These are phyloP conservation scores for Nannoperca australis DNA, from an alignment of 2,797 vertebrate genomes.

Conservation along the genomic window DNA sequence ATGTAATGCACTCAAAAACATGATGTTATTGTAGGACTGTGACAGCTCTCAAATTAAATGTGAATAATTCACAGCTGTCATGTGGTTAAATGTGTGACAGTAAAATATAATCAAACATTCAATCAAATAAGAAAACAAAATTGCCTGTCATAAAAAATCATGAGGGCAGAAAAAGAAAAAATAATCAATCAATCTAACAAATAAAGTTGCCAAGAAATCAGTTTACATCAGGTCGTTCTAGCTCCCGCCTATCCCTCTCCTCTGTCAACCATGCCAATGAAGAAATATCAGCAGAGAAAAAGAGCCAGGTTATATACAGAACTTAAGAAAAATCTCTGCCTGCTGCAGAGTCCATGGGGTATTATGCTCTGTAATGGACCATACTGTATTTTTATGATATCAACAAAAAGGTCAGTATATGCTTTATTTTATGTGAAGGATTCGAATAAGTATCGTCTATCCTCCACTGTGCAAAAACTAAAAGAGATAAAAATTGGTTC, in stretches of 20 bases:
- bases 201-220: conserved; percentile 78
- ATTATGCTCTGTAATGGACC: conserved; percentile 73
- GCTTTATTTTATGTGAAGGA: conserved; percentile 76
- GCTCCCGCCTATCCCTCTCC: conserved; percentile 58
- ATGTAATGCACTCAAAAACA: conserved; percentile 58
- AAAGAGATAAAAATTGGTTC: conserved; percentile 82
- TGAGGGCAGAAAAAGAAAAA: conserved; percentile 68
- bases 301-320: conserved; percentile 62
- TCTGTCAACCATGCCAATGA: conserved; percentile 60
- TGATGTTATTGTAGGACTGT: conserved; percentile 58
- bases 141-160: conserved; percentile 78
- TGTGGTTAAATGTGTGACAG: conserved; percentile 62
- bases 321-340: conserved; percentile 59
- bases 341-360: conserved; percentile 55
- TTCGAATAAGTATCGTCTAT: conserved; percentile 77
- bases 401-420: conserved; percentile 80
- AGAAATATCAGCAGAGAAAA: conserved; percentile 63
- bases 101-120: conserved; percentile 76
- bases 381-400: conserved; percentile 75
- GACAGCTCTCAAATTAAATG: conserved; percentile 68
- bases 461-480: conserved; percentile 78
- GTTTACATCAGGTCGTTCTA: conserved; percentile 67
- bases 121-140: conserved; percentile 78
- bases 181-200: conserved; percentile 84
- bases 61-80: conserved; percentile 69